Evolutionary conservation across 2,888 invertebrate genomes (phyloP), one percentile per base, ranked within the genome.

Genomic region (Aproaerema taeniolella): DNA sequence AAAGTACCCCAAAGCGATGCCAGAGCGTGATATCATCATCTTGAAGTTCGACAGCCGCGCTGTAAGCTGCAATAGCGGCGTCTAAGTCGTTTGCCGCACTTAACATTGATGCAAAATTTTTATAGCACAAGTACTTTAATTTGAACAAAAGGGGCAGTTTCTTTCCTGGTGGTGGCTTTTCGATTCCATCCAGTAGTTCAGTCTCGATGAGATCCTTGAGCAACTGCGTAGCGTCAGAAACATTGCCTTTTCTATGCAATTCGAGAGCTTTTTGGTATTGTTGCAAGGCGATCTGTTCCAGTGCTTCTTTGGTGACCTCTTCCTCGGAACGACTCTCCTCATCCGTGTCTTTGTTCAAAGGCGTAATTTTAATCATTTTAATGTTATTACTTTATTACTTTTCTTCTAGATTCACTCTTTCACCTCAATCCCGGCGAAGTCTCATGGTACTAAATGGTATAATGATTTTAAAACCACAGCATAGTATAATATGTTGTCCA

Each of bases 11-110:
- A 41, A 96, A 89, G 52, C 92, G 91, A 62, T 92, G 91, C 95
- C 96, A 95, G 0, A 96, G 88, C 5, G 92, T 94, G 1, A 97
- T 93, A 81, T 97, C 96, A 1, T 92, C 91, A 46, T 91, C 90
- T 66, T 97, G 97, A 12, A 97, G 87, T 57, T 93, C 91, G 1
- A 94, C 89, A 6, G 96, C 96, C 64, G 92, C 73, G 52, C 86
- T 88, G 56, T 92, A 95, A 50, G 91, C 89, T 37, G 92, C 90
- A 42, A 95, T 87, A 1, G 93, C 92, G 5, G 88, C 83, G 20
- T 91, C 88, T 6, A 87, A 64, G 39, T 92, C 88, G 1, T 87
- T 88, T 31, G 88, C 80, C 31, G 89, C 82, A 35, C 89, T 86
- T 38, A 91, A 82, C 64, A 83, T 91, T 15, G 89, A 87, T 0